phyloP scores from a whole-genome alignment of 2,797 vertebrate genomes.

The Masticophis lateralis region DNA sequence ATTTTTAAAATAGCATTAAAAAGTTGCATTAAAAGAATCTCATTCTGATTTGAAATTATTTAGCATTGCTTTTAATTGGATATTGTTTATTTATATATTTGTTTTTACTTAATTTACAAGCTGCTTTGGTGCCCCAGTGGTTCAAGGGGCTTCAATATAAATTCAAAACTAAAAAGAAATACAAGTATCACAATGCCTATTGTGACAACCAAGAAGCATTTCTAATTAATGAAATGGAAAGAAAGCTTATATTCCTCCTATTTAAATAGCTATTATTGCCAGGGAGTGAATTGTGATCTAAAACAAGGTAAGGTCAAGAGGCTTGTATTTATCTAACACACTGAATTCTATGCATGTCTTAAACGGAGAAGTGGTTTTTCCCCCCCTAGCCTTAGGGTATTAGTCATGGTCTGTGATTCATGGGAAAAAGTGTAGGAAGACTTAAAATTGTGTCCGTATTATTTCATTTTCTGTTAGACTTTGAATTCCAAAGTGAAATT shows the following conservation, averaged over 20 bases:
- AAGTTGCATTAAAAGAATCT: not conserved
- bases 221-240: constrained; percentile 62
- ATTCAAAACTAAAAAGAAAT: not conserved
- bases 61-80: not conserved
- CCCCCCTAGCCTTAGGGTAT: constrained; percentile 69
- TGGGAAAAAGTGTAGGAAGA: constrained; percentile 82
- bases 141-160: not conserved
- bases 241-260: constrained; percentile 48
- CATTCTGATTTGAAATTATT: not conserved
- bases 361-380: constrained; percentile 67
- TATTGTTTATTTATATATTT: constrained; percentile 17
- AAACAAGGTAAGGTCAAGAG: constrained; percentile 75
- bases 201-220: constrained; percentile 41
- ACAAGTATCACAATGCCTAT: not conserved
- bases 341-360: constrained; percentile 71
- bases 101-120: not conserved
- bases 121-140: not conserved
- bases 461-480: constrained; percentile 80
- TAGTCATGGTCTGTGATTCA: constrained; percentile 80
- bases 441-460: constrained; percentile 84
- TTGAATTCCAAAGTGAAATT: constrained; percentile 80
- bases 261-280: constrained; percentile 57
- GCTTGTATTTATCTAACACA: constrained; percentile 75
- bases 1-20: not conserved
- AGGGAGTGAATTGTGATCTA: constrained; percentile 68